These are phyloP conservation scores for Aphelocoma coerulescens DNA, from an alignment of 2,113 vertebrate genomes.

Conservation along the genomic window DNA sequence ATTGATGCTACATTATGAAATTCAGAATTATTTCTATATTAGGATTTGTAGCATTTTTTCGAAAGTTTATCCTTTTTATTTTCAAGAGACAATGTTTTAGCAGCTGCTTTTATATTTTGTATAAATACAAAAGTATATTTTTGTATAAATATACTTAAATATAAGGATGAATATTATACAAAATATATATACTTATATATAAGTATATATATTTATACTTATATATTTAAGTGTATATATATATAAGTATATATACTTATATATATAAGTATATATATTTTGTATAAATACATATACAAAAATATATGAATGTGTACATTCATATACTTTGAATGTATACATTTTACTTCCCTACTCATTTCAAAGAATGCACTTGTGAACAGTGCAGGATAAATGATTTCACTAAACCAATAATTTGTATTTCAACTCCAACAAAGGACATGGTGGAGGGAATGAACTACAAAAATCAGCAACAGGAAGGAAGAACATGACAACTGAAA, in stretches of 20 bases:
- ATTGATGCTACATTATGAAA: not conserved
- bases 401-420: not conserved
- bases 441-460: not conserved
- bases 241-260: no score
- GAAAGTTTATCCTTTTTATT: not conserved
- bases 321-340: not conserved
- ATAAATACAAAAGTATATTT: no score
- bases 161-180: no score
- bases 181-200: no score
- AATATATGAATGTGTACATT: no score
- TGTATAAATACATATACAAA: no score
- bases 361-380: not conserved
- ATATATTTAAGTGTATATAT: no score
- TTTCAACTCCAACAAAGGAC: not conserved
- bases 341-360: not conserved
- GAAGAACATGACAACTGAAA: not conserved
- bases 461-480: not conserved
- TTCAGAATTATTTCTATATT: not conserved
- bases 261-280: no score
- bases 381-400: not conserved
- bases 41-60: not conserved
- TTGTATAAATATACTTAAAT: no score
- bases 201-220: no score
- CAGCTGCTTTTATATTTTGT: not conserved
- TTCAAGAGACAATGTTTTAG: not conserved